Evolutionary conservation across 1,140 invertebrate genomes (phyloP), one percentile per base, ranked within the genome.

Genomic region (Drosophila mauritiana): DNA sequence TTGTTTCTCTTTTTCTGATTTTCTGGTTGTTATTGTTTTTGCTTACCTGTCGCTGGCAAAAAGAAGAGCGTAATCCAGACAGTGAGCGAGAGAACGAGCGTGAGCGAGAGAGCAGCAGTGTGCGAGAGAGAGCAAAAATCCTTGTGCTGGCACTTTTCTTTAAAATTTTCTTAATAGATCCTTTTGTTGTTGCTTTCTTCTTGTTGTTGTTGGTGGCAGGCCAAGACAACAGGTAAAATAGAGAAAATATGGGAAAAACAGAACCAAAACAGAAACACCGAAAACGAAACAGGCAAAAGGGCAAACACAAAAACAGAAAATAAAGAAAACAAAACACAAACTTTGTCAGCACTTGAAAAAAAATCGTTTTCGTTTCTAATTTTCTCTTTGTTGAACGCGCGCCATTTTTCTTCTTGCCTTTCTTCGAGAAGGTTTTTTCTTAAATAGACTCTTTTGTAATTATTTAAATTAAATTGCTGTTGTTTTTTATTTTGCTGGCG

Each of bases 21-120:
- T 39, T 46, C 31, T 7, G 40, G 20, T 27, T 64, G 58, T 64
- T 67, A 64, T 56, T 67, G 34, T 69, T 52, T 73, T 53, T 42
- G 45, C 64, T 68, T 68, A 68, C 64, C 64, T 65, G 64, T 53
- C 37, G 37, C 63, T 68, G 22, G 63, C 53, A 34, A 80, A 68
- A 55, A 40, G 62, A 62, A 61, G 46, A 34, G 61, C 45, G 42
- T 62, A 56, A 55, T 58, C 39, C 52, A 57, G 37, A 10, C 45
- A 49, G 31, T 22, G 37, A 42, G 46, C 20, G 42, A 43, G 31
- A 27, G 36, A 22, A 36, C n/a, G 45, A 13, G 37, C 17, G 59
- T 25, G 31, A 49, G 67, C 25, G 22, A 15, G 17, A 10, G 15
- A 46, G 36, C 36, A 8, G 2, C 37, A n/a, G 42, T 46, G 57